Base-by-base conservation (phyloP, 2,888 invertebrate species). In the Tipula confusa region DNA sequence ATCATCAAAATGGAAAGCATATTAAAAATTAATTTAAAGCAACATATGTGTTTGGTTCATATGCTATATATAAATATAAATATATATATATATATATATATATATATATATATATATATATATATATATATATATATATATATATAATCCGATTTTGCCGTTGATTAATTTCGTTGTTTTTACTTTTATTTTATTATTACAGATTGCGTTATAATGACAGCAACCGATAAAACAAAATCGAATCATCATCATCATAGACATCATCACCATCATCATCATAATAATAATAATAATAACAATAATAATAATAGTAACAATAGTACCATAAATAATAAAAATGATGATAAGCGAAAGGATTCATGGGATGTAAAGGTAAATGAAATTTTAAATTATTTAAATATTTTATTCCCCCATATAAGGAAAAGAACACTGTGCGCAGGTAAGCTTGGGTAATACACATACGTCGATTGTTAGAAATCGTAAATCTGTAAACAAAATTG, bases 311-410 rank as follows among this genome's bases (percentile, higher is more conserved):
- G 18, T 24, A 64, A 64, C 9, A 64, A 64, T 24, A 64, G 24
- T 24, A 64, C 18, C 24, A 64, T 24, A 18, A 48, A 33, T 31
- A 29, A 82, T 82, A 82, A 82, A 36, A 82, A 82, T 11, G 33
- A 82, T 82, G 82, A 82, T 18, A 82, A 82, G 33, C 82, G 82
- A 33, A 82, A 82, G 33, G 82, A 82, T 33, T 82, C 82, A 18
- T 82, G 82, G 82, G 82, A 82, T 82, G 18, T 33, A 33, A 82
- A 82, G 82, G 82, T 82, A 82, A 36, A 82, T 82, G n/a, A n/a
- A n/a, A n/a, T n/a, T n/a, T 15, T 33, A 82, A 36, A 82, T 33
- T 82, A 18, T 82, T 5, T 7, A 81, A 80, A 24, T 43, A 15
- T 15, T n/a, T 43, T 64, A 43, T 64, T 64, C 24, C 24, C 7